Conservation (phyloP, 2,113 vertebrate species). For the Neolamprologus sp. region DNA sequence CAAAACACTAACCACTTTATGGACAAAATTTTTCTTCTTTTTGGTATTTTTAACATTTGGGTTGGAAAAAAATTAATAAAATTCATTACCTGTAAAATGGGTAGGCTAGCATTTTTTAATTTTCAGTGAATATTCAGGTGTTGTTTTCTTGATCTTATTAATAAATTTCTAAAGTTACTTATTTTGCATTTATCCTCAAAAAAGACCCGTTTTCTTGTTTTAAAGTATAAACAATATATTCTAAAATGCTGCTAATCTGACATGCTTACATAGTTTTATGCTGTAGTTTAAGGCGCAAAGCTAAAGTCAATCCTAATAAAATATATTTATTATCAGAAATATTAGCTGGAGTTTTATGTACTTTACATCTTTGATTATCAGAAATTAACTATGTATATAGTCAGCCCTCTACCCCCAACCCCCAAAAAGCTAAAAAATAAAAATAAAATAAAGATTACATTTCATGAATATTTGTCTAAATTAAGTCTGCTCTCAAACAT, state of each 20-base stretch:
- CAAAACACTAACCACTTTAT: neutral
- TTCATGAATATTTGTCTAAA: neutral
- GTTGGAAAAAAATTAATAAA: neutral
- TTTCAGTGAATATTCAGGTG: neutral
- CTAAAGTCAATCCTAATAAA: neutral
- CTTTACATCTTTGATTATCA: neutral
- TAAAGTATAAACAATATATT: neutral
- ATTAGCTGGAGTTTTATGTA: neutral
- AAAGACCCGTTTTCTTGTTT: accelerated
- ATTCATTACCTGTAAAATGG: neutral
- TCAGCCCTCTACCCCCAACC: accelerated
- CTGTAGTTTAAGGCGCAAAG: neutral
- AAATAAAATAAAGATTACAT: neutral
- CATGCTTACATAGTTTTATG: neutral
- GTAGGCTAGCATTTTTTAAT: neutral
- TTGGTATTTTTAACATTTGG: neutral
- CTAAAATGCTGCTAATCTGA: neutral
- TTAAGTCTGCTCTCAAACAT: neutral
- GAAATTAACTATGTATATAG: neutral
- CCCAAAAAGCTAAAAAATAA: neutral
- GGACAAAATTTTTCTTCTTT: neutral
- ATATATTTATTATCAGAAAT: neutral
- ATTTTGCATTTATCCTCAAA: neutral
- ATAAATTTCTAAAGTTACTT: neutral
- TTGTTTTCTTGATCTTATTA: neutral